Conservation (phyloP, 1,140 invertebrate genomes). For the Euwallacea fornicatus region DNA sequence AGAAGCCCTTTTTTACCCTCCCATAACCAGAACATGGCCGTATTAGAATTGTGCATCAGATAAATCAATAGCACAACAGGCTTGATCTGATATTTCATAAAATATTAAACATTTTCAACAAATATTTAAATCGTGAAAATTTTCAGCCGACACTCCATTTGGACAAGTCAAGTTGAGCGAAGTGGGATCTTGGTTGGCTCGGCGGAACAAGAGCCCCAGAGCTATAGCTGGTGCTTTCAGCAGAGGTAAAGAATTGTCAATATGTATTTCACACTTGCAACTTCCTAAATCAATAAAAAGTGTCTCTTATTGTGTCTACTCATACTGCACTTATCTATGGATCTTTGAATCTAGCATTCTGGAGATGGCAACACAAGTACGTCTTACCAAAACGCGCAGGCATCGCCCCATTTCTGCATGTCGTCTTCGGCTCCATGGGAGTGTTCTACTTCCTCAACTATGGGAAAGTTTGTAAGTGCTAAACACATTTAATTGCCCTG, state of each 20-base stretch:
- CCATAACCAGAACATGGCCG: no score
- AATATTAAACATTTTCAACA: no score
- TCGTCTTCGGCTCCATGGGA: slow-evolving; percentile 64
- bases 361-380: slow-evolving; percentile 91
- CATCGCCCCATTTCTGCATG: slow-evolving; percentile 75
- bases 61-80: no score
- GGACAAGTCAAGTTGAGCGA: slow-evolving; percentile 84
- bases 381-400: slow-evolving; percentile 71
- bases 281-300: no score
- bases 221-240: slow-evolving; percentile 67
- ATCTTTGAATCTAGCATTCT: slow-evolving; percentile 65
- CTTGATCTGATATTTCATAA: no score
- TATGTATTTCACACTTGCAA: no score
- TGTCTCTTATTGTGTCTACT: no score
- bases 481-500: neutral
- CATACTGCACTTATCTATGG: no score
- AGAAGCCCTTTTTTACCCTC: no score
- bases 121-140: no score
- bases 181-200: slow-evolving; percentile 75
- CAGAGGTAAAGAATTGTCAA: slow-evolving; percentile 60
- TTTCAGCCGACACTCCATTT: slow-evolving; percentile 83
- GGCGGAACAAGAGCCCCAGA: slow-evolving; percentile 76
- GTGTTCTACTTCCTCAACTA: slow-evolving; percentile 85
- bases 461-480: slow-evolving; percentile 71
- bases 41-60: no score